Percentiles rank a stretch among this genome's conserved stretches.
These are phyloP conservation scores for Psococerastis gibbosa DNA, from an alignment of 2,888 invertebrate genomes.

Conservation along the genomic window DNA sequence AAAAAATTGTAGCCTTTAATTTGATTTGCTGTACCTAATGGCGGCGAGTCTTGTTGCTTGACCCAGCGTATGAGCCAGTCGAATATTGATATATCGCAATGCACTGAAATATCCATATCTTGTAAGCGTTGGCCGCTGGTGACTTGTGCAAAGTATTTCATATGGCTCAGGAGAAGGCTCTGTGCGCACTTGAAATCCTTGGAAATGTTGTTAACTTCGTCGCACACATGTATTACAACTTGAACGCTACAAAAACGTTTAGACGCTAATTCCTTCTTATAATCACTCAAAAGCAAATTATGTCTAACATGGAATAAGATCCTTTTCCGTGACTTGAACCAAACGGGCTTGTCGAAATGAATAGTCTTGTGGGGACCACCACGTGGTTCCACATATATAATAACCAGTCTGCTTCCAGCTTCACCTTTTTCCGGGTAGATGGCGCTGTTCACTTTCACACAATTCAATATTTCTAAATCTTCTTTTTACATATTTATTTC, in stretches of 20 bases:
- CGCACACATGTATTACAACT: constrained; percentile 87
- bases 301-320: too few species aligned
- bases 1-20: constrained; percentile 9
- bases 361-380: too few species aligned
- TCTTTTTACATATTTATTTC: too few species aligned
- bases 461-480: too few species aligned
- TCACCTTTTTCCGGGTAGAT: too few species aligned
- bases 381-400: too few species aligned
- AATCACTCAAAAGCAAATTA: too few species aligned
- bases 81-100: constrained; percentile 89
- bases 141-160: constrained; percentile 89
- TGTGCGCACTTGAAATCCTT: constrained; percentile 81
- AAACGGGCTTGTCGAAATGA: too few species aligned
- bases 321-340: too few species aligned
- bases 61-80: constrained; percentile 96
- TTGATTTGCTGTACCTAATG: constrained; percentile 18
- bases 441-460: too few species aligned
- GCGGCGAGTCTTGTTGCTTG: constrained; percentile 55
- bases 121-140: constrained; percentile 58
- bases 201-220: constrained; percentile 76
- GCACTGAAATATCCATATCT: constrained; percentile 92
- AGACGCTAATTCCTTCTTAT: too few species aligned
- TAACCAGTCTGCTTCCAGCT: too few species aligned
- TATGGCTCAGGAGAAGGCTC: constrained; percentile 67
- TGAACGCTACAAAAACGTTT: constrained; percentile 37